Conservation (phyloP, 2,113 vertebrate species). For the Albula goreensis region DNA sequence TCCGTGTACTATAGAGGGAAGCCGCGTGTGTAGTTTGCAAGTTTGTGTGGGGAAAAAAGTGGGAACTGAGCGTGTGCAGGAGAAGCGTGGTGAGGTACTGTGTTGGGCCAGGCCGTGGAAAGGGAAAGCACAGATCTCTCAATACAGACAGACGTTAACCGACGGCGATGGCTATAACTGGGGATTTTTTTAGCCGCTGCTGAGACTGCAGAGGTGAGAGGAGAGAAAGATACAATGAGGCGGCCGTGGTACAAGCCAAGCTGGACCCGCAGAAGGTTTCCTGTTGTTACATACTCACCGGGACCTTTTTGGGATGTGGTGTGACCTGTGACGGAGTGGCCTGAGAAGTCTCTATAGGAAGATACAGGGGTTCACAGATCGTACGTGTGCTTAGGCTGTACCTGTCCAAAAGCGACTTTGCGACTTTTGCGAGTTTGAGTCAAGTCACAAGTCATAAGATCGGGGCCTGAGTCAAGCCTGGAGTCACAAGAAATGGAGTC, state of each 20-base stretch:
- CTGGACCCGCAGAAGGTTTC: neutral
- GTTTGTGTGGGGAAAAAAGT: neutral
- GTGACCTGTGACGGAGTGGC: neutral
- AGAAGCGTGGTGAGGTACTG: neutral
- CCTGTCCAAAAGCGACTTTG: no score
- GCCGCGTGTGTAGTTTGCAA: neutral
- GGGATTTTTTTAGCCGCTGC: neutral
- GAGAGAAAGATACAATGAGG: neutral
- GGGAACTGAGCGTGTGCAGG: neutral
- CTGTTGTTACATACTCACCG: slow-evolving; percentile 15
- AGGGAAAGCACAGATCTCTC: neutral
- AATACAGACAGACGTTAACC: neutral
- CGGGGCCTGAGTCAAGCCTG: no score
- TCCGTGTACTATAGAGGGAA: neutral
- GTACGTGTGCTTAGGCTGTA: neutral
- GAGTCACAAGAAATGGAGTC: no score
- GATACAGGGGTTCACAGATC: neutral
- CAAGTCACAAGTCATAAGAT: no score
- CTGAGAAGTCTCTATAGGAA: slow-evolving; percentile 7
- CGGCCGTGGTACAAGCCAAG: neutral
- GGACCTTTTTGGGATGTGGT: neutral
- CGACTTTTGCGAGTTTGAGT: no score
- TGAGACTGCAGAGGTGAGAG: neutral
- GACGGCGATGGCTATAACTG: neutral
- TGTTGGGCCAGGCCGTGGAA: neutral